Base-by-base conservation (phyloP, 1,140 invertebrate genomes). In the Gyrodactylus salaris region DNA sequence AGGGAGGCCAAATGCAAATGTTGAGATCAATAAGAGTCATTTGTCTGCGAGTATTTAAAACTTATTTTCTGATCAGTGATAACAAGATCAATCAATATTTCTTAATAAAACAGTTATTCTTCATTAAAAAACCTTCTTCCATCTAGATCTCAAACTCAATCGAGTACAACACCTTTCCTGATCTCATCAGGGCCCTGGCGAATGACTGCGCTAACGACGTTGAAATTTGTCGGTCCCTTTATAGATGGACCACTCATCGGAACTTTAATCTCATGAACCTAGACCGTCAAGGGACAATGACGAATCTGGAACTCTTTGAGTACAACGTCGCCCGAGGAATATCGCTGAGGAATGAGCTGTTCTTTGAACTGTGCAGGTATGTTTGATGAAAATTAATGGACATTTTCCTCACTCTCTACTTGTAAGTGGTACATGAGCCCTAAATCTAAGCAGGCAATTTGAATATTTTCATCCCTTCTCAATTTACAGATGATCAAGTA, bases 101-200 rank as follows among this genome's bases (percentile, higher is more conserved):
- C n/a, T n/a, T n/a, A n/a, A n/a, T n/a, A n/a, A n/a, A n/a, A n/a
- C n/a, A n/a, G n/a, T n/a, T n/a, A n/a, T n/a, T n/a, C n/a, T n/a
- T n/a, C n/a, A n/a, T n/a, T n/a, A n/a, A n/a, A n/a, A n/a, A n/a
- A n/a, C n/a, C n/a, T n/a, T n/a, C n/a, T n/a, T n/a, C n/a, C n/a
- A n/a, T n/a, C n/a, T n/a, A 54, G n/a, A 54, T 54, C n/a, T 54
- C 34, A 54, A 54, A 54, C n/a, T 54, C 34, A 7, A 16, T 90
- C 82, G 89, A 94, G 80, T 89, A 92, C 79, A 90, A 91, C 79
- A 91, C 91, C 0, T 96, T 95, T 78, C 94, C 91, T 1, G 91
- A 94, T 78, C 83, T 95, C 74, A 91, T 95, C 22, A 85, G 89
- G 70, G 88, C 91, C 79, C 82, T 96, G 54, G 91, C 92, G 0